phyloP scores from a whole-genome alignment of 2,888 invertebrate species.

The Horisme vitalbata region DNA sequence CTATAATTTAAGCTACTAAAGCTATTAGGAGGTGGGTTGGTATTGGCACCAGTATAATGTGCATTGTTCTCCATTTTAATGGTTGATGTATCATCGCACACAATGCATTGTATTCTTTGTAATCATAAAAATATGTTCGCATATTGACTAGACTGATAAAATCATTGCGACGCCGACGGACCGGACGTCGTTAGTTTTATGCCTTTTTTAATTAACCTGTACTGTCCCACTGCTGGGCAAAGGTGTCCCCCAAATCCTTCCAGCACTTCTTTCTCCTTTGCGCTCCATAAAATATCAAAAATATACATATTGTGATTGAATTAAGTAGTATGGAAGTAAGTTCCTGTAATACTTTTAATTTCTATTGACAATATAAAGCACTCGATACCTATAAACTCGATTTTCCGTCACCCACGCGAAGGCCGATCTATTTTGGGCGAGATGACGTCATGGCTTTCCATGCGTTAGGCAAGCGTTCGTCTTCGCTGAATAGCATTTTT shows the following conservation, averaged over 20 bases:
- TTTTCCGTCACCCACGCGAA: constrained; percentile 66
- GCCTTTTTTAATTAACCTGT: no score
- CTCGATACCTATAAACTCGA: constrained; percentile 52
- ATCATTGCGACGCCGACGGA: constrained; percentile 19
- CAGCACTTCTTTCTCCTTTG: no score
- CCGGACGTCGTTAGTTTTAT: no score
- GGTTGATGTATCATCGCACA: constrained; percentile 15
- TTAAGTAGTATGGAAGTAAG: no score
- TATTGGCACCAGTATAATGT: constrained; percentile 11
- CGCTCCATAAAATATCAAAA: no score
- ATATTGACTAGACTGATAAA: constrained; percentile 17
- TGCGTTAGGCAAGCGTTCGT: constrained; percentile 44
- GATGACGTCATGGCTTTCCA: constrained; percentile 64
- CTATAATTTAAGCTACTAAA: no score
- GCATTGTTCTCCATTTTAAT: constrained; percentile 21
- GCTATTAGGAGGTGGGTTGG: no score
- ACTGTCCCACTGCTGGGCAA: no score
- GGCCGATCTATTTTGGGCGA: constrained; percentile 65
- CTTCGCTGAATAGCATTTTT: constrained; percentile 19
- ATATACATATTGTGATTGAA: no score
- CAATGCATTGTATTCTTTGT: constrained; percentile 25
- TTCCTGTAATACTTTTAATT: no score
- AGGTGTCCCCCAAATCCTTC: no score
- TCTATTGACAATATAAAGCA: constrained; percentile 50
- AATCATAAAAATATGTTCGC: constrained; percentile 18